Evolutionary conservation across 2,888 invertebrate genomes (phyloP), one percentile per base, ranked within the genome.

Genomic region (Erannis defoliaria): DNA sequence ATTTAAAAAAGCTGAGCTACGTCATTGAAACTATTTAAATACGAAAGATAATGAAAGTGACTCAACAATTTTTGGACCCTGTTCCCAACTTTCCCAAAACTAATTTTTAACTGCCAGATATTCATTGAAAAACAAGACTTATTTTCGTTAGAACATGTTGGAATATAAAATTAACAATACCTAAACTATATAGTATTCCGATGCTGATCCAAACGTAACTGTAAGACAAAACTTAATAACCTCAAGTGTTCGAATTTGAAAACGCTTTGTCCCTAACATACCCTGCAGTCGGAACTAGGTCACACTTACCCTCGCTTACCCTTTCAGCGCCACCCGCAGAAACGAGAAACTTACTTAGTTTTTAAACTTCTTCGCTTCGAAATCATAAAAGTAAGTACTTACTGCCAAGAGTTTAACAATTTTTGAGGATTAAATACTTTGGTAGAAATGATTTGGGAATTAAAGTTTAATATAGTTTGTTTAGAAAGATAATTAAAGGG

Each of bases 271-370:
- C 46, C 10, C 51, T 12, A 38, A 29, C 37, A 8, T 35, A 37
- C 37, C 31, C 9, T 6, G 29, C 26, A 18, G 5, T 21, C 33
- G 3, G n/a, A 60, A 60, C 53, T 60, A 33, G 59, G 59, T 60
- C 54, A 37, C 59, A 59, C 46, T 19, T 43, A 33, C 40, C 31
- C 40, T 42, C 46, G 23, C 51, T 50, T 35, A 21, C 21, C 37
- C 38, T 31, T 59, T 46, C 31, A 46, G 23, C 40, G 31, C 8
- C 26, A 31, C 31, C 38, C 51, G 23, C 35, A 26, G 19, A 18
- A 35, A 29, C 29, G 33, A 35, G 33, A 12, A 55, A 54, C 60
- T 53, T 49, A 51, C 37, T 54, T 54, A 48, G 54, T 60, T 60
- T 60, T 60, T 16, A 38, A 59, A 53, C 40, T 53, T 58, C 14